Evolutionary conservation across 2,113 vertebrate genomes (phyloP).

Genomic region (Cyprinodon brontotheroides): DNA sequence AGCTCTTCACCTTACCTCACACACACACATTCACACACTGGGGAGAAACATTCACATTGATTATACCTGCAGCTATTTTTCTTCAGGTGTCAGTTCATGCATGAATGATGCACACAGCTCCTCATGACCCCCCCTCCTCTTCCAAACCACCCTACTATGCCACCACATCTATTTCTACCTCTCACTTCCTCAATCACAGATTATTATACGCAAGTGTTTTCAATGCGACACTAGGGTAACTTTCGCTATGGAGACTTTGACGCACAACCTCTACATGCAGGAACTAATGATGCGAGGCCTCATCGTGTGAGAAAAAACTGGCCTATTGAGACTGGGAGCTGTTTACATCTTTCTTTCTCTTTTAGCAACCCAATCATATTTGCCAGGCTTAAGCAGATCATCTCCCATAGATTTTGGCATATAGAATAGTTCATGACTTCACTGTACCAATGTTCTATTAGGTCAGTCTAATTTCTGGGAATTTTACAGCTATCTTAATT

Average conservation of each 20-base stretch:
- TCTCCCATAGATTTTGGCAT: too few relatives aligned
- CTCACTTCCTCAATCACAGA: background rate
- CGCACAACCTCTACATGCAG: conserved; percentile 2
- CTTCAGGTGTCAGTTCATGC: conserved; percentile 67
- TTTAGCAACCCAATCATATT: too few relatives aligned
- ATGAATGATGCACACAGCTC: conserved; percentile 52
- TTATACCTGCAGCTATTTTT: conserved; percentile 73
- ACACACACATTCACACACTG: conserved; percentile 39
- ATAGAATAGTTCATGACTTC: too few relatives aligned
- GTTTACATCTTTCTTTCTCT: conserved; percentile 22
- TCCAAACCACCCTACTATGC: too few relatives aligned
- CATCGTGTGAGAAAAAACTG: conserved; percentile 41
- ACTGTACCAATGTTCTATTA: too few relatives aligned
- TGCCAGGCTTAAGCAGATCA: too few relatives aligned
- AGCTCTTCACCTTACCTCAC: conserved; percentile 65
- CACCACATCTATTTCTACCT: background rate
- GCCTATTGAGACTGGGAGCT: conserved; percentile 40
- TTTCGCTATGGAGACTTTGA: conserved; percentile 54
- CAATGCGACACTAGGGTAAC: conserved; percentile 34
- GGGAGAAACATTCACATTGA: conserved; percentile 62
- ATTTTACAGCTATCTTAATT: too few relatives aligned
- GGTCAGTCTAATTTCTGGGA: too few relatives aligned
- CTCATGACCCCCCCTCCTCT: background rate
- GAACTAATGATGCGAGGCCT: conserved; percentile 44
- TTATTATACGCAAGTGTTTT: background rate